A percentile compares a stretch with the other conserved stretches of the same genome.
phyloP scores from a whole-genome alignment of 2,888 invertebrate species.

The Azorinus chamasolen region DNA sequence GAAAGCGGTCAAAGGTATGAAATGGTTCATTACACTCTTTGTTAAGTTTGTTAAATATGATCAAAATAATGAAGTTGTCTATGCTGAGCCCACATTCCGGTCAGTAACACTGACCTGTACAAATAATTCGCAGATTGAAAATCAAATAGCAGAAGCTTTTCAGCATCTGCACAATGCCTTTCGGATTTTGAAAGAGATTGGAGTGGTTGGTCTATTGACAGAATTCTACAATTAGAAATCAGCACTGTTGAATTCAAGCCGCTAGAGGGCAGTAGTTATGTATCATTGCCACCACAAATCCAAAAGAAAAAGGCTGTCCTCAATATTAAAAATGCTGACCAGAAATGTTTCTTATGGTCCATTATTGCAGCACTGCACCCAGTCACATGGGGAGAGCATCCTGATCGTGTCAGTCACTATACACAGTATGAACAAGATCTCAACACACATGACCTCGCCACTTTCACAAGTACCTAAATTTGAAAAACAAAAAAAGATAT shows the following conservation, averaged over 20 bases:
- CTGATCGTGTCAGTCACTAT: slow-evolving; percentile 22
- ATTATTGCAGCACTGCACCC: slow-evolving; percentile 33
- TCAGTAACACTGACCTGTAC: slow-evolving; percentile 14
- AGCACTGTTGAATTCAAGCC: slow-evolving; percentile 37
- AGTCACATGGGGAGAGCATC: slow-evolving; percentile 12
- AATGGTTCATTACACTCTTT: slow-evolving; percentile 57
- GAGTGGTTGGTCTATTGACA: slow-evolving; percentile 24
- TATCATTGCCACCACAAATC: slow-evolving; percentile 1
- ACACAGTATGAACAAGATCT: slow-evolving; percentile 27
- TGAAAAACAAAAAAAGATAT: slow-evolving; percentile 32
- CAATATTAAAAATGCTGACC: slow-evolving; percentile 49
- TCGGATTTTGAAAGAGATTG: slow-evolving; percentile 50
- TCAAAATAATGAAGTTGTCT: slow-evolving; percentile 46
- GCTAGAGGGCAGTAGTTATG: slow-evolving; percentile 43
- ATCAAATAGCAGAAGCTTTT: slow-evolving; percentile 6
- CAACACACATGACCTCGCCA: background rate
- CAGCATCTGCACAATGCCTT: background rate
- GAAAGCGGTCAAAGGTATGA: slow-evolving; percentile 37
- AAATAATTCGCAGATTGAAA: slow-evolving; percentile 33
- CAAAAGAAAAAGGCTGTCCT: slow-evolving; percentile 38
- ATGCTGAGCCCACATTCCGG: slow-evolving; percentile 49
- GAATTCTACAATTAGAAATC: slow-evolving; percentile 45
- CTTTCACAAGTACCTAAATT: slow-evolving; percentile 4
- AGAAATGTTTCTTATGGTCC: slow-evolving; percentile 47
- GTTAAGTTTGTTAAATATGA: slow-evolving; percentile 4